Evolutionary conservation across 2,888 invertebrate genomes (phyloP), one percentile per base, ranked within the genome.

Genomic region (Candidula unifasciata): DNA sequence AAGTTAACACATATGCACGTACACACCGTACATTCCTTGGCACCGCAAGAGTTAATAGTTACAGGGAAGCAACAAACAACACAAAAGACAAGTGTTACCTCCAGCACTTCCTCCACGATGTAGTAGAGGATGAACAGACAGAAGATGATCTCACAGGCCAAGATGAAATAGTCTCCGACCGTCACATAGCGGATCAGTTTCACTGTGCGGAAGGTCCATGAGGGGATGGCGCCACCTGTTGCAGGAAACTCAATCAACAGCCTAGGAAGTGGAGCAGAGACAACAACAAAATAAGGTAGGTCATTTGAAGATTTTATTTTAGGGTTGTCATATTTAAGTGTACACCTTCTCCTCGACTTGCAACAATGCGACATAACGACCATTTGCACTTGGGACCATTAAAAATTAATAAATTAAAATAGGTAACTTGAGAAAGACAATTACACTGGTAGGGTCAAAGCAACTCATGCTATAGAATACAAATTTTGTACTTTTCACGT

Each of bases 201-300:
- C 0, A 96, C 94, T 0, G 95, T 95, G 64, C 95, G 94, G 89
- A 96, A 94, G 5, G 94, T 93, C 88, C 94, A 94, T 0, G 95
- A 95, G 0, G 96, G 94, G 35, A 96, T 92, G 44, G 96, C 94
- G 1, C 96, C 96, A n/a, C 96, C 96, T 6, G 96, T 95, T 0
- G 96, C 95, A 0, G 96, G 96, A 88, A 96, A 95, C 93, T 96
- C 96, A 80, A 96, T 95, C 27, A 95, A 93, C 30, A 96, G 92
- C 92, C 96, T 96, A 13, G 52, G n/a, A 44, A 73, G 27, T n/a
- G n/a, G 73, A 73, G n/a, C n/a, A n/a, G 44, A 13, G 44, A 44
- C 44, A 44, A 44, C n/a, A n/a, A n/a, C n/a, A n/a, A 44, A 44
- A 44, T 44, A 0, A 44, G 44, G 44, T 44, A 44, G 13, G 13